Evolutionary conservation across 2,113 vertebrate genomes (phyloP), one percentile per base, ranked within the genome.

Genomic region (Elachura formosa): DNA sequence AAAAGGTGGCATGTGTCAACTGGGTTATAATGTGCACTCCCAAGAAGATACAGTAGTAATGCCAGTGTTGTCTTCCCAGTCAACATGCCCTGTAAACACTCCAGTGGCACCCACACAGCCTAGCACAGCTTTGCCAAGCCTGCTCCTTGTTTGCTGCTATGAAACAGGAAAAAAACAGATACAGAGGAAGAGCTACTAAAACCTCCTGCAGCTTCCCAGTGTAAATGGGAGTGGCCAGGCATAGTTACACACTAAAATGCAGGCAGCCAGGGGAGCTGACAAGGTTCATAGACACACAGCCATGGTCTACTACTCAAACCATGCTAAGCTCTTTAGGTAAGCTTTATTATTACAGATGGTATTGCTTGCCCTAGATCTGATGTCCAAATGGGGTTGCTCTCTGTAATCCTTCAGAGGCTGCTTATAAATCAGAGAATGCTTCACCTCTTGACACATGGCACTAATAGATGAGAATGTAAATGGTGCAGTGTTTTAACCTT

Each of bases 341-440:
- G 90, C 75, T 93, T 80, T 96, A 63, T 74, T 95, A 80, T 75
- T 89, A 79, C 89, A 93, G 93, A 91, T 96, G 89, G 79, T 55
- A 77, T 45, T 91, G 87, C 59, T 77, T 88, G 91, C 72, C 91
- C 95, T 87, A 89, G 55, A 93, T 93, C 76, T 63, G 40, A 58
- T 88, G 91, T 67, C 67, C 68, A 88, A 77, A 77, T 18, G 79
- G 61, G 71, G 68, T 45, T 93, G 75, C 63, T 87, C 24, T 82
- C 75, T 5, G 4, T 94, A 97, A 97, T 95, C 78, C 87, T 88
- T 85, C 93, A 94, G 75, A 95, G 87, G 51, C 91, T 85, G 89
- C 63, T 91, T 78, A 91, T 77, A 94, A 93, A 96, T 84, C 75
- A 88, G 59, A 80, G 64, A 91, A 86, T 33, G 21, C 72, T 93